Percentiles rank a stretch among this genome's conserved stretches.
Conservation (phyloP, 2,113 vertebrate species). For the Colaptes auratus region DNA sequence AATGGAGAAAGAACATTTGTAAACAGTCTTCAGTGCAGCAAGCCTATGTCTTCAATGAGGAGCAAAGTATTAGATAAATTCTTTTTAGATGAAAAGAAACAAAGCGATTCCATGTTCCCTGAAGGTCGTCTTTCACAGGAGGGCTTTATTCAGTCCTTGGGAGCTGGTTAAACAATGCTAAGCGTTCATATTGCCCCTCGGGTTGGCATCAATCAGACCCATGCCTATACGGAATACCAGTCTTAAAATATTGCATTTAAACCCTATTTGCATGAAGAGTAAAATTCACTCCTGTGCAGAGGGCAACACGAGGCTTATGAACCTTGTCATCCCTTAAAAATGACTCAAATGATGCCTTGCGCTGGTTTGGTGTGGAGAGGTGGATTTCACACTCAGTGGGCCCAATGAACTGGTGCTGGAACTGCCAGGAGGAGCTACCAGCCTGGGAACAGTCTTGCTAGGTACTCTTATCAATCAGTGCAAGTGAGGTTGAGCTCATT, state of each 20-base stretch:
- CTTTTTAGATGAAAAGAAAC: slow-evolving; percentile 64
- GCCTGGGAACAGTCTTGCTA: background rate
- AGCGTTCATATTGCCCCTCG: slow-evolving; percentile 40
- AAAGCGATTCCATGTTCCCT: slow-evolving; percentile 50
- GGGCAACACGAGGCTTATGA: no score
- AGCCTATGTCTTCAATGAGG: slow-evolving; percentile 48
- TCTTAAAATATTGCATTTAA: no score
- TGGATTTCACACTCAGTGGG: background rate
- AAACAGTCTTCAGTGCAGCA: slow-evolving; percentile 66
- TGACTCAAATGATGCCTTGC: no score
- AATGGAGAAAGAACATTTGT: slow-evolving; percentile 73
- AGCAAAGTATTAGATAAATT: slow-evolving; percentile 64
- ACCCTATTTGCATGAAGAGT: no score
- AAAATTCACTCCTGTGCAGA: no score
- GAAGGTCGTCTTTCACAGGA: slow-evolving; percentile 65
- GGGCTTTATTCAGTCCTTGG: slow-evolving; percentile 61
- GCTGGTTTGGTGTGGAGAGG: background rate
- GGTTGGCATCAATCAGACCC: no score
- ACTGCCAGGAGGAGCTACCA: background rate
- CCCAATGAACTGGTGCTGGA: background rate
- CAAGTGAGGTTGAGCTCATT: background rate
- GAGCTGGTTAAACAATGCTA: slow-evolving; percentile 49
- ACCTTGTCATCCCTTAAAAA: no score
- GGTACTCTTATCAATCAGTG: background rate
- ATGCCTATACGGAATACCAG: no score